These are phyloP conservation scores for Myotis findleyi DNA, from an alignment of 2,797 vertebrate genomes.

Conservation along the genomic window DNA sequence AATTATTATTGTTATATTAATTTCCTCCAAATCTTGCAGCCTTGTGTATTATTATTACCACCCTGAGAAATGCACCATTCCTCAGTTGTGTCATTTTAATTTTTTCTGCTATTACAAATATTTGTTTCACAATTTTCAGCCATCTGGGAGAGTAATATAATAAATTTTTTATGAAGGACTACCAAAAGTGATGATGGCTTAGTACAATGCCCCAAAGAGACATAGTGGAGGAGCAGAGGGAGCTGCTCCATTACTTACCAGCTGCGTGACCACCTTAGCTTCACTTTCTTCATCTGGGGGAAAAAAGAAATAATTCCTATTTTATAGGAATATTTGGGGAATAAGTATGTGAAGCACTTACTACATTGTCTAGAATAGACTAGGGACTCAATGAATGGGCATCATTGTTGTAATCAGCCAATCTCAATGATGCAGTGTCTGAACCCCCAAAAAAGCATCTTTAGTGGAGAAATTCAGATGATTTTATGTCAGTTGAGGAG, in stretches of 20 bases:
- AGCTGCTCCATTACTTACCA: not conserved
- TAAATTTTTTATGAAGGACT: not conserved
- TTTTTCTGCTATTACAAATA: slow-evolving; percentile 34
- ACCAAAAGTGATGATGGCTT: not conserved
- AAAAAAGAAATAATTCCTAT: not conserved
- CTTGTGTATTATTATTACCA: not conserved
- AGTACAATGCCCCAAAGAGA: not conserved
- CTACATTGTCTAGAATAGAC: not conserved
- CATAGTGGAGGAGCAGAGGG: not conserved
- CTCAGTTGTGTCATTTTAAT: not conserved
- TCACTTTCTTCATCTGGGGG: not conserved
- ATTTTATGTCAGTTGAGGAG: not conserved
- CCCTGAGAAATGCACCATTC: not conserved
- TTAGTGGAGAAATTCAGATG: not conserved
- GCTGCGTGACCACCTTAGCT: not conserved
- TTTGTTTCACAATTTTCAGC: not conserved
- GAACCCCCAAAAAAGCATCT: not conserved
- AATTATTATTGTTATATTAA: not conserved
- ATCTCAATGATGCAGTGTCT: not conserved
- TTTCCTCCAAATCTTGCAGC: not conserved
- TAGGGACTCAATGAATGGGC: not conserved
- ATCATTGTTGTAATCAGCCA: not conserved
- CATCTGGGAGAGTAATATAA: not conserved
- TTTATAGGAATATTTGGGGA: not conserved
- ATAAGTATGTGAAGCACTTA: not conserved